Conservation (phyloP, 2,113 vertebrate genomes). For the Tiliqua scincoides region DNA sequence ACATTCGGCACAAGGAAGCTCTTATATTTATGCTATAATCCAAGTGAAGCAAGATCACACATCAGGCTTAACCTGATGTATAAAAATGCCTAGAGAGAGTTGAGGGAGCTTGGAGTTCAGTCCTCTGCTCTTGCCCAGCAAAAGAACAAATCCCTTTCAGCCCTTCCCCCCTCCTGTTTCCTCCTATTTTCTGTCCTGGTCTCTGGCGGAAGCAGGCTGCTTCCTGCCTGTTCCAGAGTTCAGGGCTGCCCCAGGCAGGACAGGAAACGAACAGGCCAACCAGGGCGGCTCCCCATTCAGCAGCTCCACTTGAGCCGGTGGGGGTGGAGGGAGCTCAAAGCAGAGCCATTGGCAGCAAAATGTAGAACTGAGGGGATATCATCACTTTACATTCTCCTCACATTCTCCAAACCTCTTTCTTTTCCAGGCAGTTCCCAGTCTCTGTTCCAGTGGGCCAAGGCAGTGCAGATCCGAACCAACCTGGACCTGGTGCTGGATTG, state of each 20-base stretch:
- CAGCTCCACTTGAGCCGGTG: background rate
- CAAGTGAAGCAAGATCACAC: background rate
- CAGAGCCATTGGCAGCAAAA: background rate
- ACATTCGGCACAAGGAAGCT: background rate
- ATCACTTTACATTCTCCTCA: too few relatives aligned
- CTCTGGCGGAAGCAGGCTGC: slow-evolving; percentile 39
- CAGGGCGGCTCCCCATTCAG: background rate
- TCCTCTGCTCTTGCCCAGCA: background rate
- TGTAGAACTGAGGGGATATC: background rate
- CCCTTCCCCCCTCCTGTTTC: slow-evolving; percentile 26
- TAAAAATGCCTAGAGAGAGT: background rate
- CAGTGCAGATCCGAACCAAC: slow-evolving; percentile 91
- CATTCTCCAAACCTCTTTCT: background rate
- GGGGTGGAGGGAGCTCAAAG: background rate
- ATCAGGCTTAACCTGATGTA: background rate
- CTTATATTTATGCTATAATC: background rate
- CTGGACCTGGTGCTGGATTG: slow-evolving; percentile 91
- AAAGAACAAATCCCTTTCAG: background rate
- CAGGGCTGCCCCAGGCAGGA: slow-evolving; percentile 16
- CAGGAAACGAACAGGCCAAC: slow-evolving; percentile 44
- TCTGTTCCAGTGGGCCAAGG: slow-evolving; percentile 91
- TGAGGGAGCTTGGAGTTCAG: background rate
- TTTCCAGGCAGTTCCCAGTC: slow-evolving; percentile 74
- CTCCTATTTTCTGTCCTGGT: slow-evolving; percentile 51
- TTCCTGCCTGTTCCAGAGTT: slow-evolving; percentile 49